A percentile compares a stretch with the other conserved stretches of the same genome.
Conservation (phyloP, 2,888 invertebrate species). For the Drosophila peninsularis region DNA sequence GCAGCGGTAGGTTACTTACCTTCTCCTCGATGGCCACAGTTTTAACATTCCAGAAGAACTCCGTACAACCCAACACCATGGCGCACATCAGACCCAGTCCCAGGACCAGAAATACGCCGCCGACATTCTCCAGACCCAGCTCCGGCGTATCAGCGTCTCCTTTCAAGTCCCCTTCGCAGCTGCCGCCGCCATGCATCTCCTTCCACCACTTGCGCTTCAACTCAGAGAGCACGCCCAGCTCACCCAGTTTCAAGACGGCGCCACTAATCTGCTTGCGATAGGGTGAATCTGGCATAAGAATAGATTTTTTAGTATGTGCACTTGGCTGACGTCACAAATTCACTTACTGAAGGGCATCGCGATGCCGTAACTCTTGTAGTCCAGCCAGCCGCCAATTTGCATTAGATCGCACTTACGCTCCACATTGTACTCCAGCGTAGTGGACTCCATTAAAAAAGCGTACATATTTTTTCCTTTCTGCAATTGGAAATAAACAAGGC, state of each 20-base stretch:
- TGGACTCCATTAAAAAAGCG: constrained; percentile 98
- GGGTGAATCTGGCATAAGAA: constrained; percentile 87
- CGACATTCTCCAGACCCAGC: constrained; percentile 88
- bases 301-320: constrained; percentile 50
- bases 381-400: constrained; percentile 92
- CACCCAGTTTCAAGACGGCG: constrained; percentile 95
- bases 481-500: not conserved
- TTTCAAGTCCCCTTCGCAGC: constrained; percentile 68
- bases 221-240: constrained; percentile 91
- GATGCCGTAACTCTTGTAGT: constrained; percentile 97
- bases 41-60: constrained; percentile 94
- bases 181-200: constrained; percentile 86
- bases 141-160: constrained; percentile 81
- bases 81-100: constrained; percentile 90
- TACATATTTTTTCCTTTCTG: constrained; percentile 91
- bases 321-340: constrained; percentile 79
- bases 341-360: constrained; percentile 95
- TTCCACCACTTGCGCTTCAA: constrained; percentile 98
- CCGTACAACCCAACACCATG: constrained; percentile 90
- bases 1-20: constrained; percentile 84
- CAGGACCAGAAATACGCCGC: constrained; percentile 95
- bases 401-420: constrained; percentile 93
- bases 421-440: constrained; percentile 95
- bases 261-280: constrained; percentile 93
- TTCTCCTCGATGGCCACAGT: constrained; percentile 91